phyloP scores from a whole-genome alignment of 2,113 vertebrate genomes.

The Parus major region DNA sequence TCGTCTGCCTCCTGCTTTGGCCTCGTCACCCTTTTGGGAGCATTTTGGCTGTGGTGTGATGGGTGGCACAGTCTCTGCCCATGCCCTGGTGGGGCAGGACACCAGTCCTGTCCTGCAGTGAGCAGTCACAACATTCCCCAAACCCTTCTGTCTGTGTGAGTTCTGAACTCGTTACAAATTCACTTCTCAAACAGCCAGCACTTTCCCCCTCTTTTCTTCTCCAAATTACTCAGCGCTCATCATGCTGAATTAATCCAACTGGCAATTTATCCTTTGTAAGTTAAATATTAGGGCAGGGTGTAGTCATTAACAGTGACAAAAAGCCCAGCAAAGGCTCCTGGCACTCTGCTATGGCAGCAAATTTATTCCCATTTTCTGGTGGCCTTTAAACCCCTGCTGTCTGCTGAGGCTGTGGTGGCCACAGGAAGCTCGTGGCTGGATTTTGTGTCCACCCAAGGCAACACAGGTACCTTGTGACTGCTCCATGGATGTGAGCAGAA shows the following conservation, averaged over 20 bases:
- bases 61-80: not conserved
- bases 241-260: constrained; percentile 8
- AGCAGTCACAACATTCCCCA: fast-evolving
- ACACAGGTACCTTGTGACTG: no score
- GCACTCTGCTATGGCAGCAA: not conserved
- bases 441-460: not conserved
- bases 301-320: not conserved
- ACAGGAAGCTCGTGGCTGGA: not conserved
- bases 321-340: not conserved
- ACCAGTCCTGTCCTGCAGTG: fast-evolving
- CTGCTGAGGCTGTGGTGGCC: not conserved
- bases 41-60: not conserved
- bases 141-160: fast-evolving
- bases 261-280: constrained; percentile 27
- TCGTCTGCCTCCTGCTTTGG: not conserved
- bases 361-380: not conserved
- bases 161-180: not conserved
- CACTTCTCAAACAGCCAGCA: not conserved
- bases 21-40: not conserved
- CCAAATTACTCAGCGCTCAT: not conserved
- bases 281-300: constrained; percentile 35
- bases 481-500: fast-evolving
- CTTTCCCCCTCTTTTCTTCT: not conserved
- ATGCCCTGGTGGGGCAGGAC: fast-evolving
- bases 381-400: fast-evolving